Evolutionary conservation across 2,797 vertebrate species (phyloP).

Genomic region (Amphiprion clarkii): DNA sequence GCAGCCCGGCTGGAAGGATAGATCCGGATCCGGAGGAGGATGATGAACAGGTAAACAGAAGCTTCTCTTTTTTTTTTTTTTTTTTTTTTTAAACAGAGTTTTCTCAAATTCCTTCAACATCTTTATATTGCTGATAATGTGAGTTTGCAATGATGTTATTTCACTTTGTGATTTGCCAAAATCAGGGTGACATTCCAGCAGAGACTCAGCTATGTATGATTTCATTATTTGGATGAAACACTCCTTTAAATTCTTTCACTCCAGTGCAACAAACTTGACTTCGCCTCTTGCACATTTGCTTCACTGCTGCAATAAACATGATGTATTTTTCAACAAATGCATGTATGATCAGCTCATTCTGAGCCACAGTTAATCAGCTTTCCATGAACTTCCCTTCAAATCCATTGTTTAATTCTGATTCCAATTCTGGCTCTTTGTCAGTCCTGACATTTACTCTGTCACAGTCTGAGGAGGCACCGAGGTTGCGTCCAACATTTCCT

Average conservation of each 20-base stretch:
- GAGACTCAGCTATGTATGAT: no score
- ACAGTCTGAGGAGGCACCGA: background rate
- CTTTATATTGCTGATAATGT: background rate
- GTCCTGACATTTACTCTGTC: background rate
- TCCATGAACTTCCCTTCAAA: background rate
- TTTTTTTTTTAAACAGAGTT: no score
- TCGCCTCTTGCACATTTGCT: background rate
- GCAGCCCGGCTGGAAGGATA: conserved; percentile 54
- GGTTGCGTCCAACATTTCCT: background rate
- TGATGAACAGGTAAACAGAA: conserved; percentile 72
- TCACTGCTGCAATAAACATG: background rate
- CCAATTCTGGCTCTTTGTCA: no score
- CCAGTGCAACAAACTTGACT: conserved; percentile 3
- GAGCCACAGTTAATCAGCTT: background rate
- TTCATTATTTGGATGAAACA: background rate
- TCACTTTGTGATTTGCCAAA: background rate
- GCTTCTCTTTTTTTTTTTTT: background rate
- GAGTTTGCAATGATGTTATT: background rate
- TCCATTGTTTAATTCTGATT: background rate
- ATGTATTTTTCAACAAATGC: conserved; percentile 10
- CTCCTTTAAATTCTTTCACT: background rate
- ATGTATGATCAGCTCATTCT: background rate
- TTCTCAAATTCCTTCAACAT: background rate
- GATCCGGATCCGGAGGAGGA: conserved; percentile 66
- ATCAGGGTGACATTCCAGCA: background rate